Evolutionary conservation across 2,113 vertebrate genomes (phyloP).

Genomic region (Campylomormyrus numenius): DNA sequence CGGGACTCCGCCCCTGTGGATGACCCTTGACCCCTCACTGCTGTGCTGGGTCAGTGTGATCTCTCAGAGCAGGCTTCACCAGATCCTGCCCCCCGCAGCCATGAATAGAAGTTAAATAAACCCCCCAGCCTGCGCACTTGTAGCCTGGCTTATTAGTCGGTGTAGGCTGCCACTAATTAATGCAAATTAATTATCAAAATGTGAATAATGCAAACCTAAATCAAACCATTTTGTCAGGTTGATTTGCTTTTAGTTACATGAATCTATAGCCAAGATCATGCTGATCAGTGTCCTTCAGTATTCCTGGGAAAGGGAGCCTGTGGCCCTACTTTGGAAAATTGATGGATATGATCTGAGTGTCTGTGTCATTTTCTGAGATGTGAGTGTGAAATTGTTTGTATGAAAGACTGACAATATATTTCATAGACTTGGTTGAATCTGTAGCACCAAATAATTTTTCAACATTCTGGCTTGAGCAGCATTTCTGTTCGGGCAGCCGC

Average conservation of each 20-base stretch:
- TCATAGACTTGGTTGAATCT: neutral
- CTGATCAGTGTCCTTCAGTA: neutral
- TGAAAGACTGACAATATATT: neutral
- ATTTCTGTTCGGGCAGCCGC: slow-evolving; percentile 20
- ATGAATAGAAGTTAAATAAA: neutral
- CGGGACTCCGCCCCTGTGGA: neutral
- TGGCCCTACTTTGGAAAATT: neutral
- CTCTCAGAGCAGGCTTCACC: neutral
- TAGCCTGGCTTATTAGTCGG: neutral
- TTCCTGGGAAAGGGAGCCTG: neutral
- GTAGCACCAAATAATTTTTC: neutral
- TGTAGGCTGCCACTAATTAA: neutral
- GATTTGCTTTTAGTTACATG: neutral
- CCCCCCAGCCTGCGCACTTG: neutral
- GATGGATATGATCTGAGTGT: neutral
- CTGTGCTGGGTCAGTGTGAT: neutral
- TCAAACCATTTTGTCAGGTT: neutral
- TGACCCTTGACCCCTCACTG: neutral
- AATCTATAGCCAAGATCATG: neutral
- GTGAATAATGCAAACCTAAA: neutral
- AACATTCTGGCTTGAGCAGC: slow-evolving; percentile 10
- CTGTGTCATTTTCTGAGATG: neutral
- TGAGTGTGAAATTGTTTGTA: neutral
- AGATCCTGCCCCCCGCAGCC: neutral
- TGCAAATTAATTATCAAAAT: neutral